Evolutionary conservation across 2,888 invertebrate genomes (phyloP), one percentile per base, ranked within the genome.

Genomic region (Trimorus sp.): DNA sequence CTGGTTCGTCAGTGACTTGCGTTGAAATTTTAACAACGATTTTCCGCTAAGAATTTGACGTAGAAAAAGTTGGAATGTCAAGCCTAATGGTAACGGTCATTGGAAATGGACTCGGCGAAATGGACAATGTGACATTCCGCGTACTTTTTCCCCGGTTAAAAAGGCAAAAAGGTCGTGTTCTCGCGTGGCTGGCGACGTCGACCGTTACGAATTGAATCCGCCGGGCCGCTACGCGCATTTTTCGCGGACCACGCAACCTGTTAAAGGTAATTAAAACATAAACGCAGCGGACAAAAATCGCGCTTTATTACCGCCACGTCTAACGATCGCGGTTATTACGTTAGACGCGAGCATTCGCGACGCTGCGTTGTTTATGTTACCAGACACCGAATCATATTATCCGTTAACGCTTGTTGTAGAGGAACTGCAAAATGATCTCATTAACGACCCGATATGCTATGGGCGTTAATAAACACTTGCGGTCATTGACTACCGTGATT

Each of bases 251-350:
- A 59, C 59, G 60, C 51, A 82, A 79, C 65, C 65, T 65, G 78
- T 73, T 65, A 78, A 70, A 68, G 49, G 78, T 79, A 75, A 79
- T 82, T 82, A 79, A 82, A 79, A 82, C 82, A 82, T 75, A 78
- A 76, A 74, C 53, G 56, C 26, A 54, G 68, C 54, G 66, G 60
- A 76, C 76, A 81, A 76, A 76, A 81, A 75, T 79, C 7, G 60
- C 69, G 59, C 66, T 75, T 80, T 80, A 80, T 75, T 75, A 16
- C 75, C 65, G 59, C 40, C 4, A 14, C 66, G 70, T 80, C 65
- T 75, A 80, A 75, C 60, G 75, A 80, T 80, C 60, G 58, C 70
- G 75, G 70, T 80, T 80, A 80, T 80, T 80, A 75, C 80, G 71
- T 80, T 79, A 74, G 74, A 74, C 56, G 53, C 74, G 37, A 26